phyloP scores from a whole-genome alignment of 2,113 vertebrate species.

The Myotis yumanensis region DNA sequence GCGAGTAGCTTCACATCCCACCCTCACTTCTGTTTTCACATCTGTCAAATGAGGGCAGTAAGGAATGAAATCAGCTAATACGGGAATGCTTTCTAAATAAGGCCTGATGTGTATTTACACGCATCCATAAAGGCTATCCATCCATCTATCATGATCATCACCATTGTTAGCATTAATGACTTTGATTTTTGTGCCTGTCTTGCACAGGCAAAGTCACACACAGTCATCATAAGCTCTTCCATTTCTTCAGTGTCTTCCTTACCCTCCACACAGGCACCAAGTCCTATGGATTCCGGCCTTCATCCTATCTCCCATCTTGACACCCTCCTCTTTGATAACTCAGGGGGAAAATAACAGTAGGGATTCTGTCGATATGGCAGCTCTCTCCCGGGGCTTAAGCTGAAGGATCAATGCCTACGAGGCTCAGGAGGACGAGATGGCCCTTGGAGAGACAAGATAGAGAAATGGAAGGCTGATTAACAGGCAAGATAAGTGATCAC shows the following conservation, averaged over 20 bases:
- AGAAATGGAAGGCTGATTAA: constrained; percentile 38
- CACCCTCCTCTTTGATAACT: constrained; percentile 34
- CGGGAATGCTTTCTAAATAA: not conserved
- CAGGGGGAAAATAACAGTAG: not conserved
- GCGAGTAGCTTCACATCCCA: not conserved
- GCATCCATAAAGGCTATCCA: not conserved
- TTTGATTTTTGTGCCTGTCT: not conserved
- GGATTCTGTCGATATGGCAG: not conserved
- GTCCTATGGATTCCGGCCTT: not conserved
- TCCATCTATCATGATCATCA: not conserved
- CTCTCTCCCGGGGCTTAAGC: constrained; percentile 45
- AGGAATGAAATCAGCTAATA: not conserved
- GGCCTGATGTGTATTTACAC: too few relatives aligned
- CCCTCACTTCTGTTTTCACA: not conserved
- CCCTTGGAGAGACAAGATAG: not conserved
- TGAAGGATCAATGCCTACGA: constrained; percentile 47
- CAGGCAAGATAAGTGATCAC: constrained; percentile 54
- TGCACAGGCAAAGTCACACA: not conserved
- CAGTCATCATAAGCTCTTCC: not conserved
- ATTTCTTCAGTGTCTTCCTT: not conserved
- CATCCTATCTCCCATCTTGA: not conserved
- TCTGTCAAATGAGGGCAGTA: not conserved
- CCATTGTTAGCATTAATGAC: not conserved
- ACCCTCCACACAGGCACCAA: not conserved
- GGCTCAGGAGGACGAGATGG: not conserved